Evolutionary conservation across 2,797 vertebrate genomes (phyloP), one percentile per base, ranked within the genome.

Genomic region (Pseudomugil gertrudae): DNA sequence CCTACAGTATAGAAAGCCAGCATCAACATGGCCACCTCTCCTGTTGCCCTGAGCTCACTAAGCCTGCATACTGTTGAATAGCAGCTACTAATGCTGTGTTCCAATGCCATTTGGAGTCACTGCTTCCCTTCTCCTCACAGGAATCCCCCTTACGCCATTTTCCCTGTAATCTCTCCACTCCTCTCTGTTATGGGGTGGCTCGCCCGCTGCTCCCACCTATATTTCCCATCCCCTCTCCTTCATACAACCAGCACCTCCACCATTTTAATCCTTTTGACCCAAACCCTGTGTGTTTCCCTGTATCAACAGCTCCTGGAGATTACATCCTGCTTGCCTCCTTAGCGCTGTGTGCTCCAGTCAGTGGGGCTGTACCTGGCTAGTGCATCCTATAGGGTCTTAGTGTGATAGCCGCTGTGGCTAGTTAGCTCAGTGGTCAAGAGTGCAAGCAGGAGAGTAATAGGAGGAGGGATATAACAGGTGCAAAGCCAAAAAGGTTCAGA

Each of bases 231-330:
- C 84, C 86, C 81, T 84, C 80, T 87, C 82, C 88, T 83, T 86
- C 92, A 91, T 87, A 88, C 84, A 90, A 79, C 82, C 85, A 78
- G 83, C 90, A 92, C 92, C 92, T 92, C 89, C 90, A 90, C 92
- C 92, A 90, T 92, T 93, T 93, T 93, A 94, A 94, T 93, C 92
- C 93, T 86, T 92, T 94, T 93, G 92, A 93, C 92, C 90, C 90
- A 83, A 90, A 91, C 90, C 89, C 89, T 85, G 86, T 88, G 88
- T 91, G 89, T 92, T 93, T 92, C 83, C 90, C 89, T 92, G 87
- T 92, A 93, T 93, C 92, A 92, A 92, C 92, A 91, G 90, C 91
- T 90, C 87, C 88, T 80, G 84, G 83, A 93, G 93, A 92, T 94
- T 93, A 94, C 90, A 89, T 88, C 88, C 89, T 85, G 83, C 86